These are phyloP conservation scores for Octopus bimaculoides DNA, from an alignment of 1,140 invertebrate genomes.

Conservation along the genomic window DNA sequence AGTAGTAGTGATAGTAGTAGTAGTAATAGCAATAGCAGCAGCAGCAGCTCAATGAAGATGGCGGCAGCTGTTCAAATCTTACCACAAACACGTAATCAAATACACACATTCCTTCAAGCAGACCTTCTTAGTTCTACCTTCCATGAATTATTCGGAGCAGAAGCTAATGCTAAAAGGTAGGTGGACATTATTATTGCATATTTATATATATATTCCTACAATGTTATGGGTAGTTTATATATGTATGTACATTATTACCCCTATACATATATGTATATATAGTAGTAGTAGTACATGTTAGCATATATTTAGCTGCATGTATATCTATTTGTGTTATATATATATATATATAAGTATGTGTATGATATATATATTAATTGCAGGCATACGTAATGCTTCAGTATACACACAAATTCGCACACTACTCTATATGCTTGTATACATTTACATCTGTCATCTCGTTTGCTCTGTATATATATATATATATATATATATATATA, in stretches of 20 bases:
- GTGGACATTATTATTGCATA: neutral
- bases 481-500: too few species aligned
- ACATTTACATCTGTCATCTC: too few species aligned
- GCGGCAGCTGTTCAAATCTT: constrained; percentile 13
- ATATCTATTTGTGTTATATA: neutral
- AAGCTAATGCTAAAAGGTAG: constrained; percentile 2
- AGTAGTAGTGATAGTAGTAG: too few species aligned
- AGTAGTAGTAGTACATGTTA: neutral
- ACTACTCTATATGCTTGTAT: too few species aligned
- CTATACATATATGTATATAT: neutral
- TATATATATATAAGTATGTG: too few species aligned
- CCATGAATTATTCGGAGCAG: constrained; percentile 15
- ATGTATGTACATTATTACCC: neutral
- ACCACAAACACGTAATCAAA: constrained; percentile 15
- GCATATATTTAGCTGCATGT: neutral
- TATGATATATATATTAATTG: too few species aligned
- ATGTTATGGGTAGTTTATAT: neutral
- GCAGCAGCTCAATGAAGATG: neutral
- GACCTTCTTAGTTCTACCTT: constrained; percentile 16
- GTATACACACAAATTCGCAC: too few species aligned
- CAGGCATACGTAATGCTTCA: too few species aligned
- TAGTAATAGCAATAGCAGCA: too few species aligned
- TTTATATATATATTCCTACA: neutral
- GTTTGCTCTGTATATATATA: too few species aligned
- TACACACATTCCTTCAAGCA: constrained; percentile 14